Evolutionary conservation across 2,113 vertebrate genomes (phyloP), one percentile per base, ranked within the genome.

Genomic region (Rhinogobius similis): DNA sequence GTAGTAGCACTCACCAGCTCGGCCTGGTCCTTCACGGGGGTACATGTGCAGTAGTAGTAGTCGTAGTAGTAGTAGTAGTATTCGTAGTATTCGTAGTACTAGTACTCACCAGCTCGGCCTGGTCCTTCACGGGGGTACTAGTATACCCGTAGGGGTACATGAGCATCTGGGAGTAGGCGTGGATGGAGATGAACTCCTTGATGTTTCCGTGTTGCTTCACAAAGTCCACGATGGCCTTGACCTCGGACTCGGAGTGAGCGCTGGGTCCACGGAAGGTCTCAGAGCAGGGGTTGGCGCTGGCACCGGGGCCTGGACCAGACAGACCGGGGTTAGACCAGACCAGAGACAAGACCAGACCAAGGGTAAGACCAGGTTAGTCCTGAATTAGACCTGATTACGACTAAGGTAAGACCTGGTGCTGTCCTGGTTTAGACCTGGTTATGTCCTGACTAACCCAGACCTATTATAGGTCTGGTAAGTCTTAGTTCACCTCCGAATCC

Each of bases 131-230:
- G 0, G 92, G 79, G 0, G 87, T 82, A 0, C 0, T 1, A 16
- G 90, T 98, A 86, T 97, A 96, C 53, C 97, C 98, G 0, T 95
- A 98, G 61, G 96, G 97, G 13, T 96, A 99, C 74, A 99, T 68
- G 26, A 99, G 94, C 85, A 99, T 94, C 88, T 99, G 97, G 44
- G 96, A 98, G 70, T 98, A 99, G 81, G 96, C 91, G 48, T 99
- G 98, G 91, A 99, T 96, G 90, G 96, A 97, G 72, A 98, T 0
- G 56, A 98, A 98, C 68, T 94, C 92, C 86, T 98, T 97, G 89
- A 99, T 82, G 73, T 97, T 97, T 18, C 94, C 90, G 0, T 97
- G 96, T 38, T 13, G 75, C 66, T 77, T 92, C 73, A 98, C 95
- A 18, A 98, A 99, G 87, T 99, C 94, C 76, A 98, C 96, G 0